phyloP scores from a whole-genome alignment of 2,888 invertebrate genomes.

The Aradus depressus region DNA sequence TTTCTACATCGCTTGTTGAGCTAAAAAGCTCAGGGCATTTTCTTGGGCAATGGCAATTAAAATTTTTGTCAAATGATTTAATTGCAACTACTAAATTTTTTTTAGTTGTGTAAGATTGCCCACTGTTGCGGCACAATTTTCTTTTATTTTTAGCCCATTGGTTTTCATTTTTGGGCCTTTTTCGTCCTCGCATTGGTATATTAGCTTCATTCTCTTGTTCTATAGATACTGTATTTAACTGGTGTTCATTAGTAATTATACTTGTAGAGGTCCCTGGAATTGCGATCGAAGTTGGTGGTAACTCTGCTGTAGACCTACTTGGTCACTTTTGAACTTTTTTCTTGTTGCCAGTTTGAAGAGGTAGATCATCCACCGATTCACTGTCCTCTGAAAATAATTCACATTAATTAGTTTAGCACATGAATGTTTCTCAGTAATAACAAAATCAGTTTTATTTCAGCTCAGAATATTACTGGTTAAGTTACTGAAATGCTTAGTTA shows the following conservation, averaged over 20 bases:
- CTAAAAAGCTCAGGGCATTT: too few relatives aligned
- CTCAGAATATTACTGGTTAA: too few relatives aligned
- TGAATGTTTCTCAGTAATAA: too few relatives aligned
- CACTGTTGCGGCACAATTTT: not conserved
- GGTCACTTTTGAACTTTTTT: not conserved
- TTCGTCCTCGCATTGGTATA: not conserved
- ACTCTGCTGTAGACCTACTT: not conserved
- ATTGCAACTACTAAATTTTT: too few relatives aligned
- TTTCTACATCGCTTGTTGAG: too few relatives aligned
- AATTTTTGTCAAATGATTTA: too few relatives aligned
- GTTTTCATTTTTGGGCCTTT: not conserved
- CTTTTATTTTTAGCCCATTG: not conserved
- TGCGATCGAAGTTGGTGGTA: not conserved
- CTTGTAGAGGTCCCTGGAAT: not conserved
- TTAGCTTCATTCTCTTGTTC: not conserved
- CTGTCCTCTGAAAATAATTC: not conserved
- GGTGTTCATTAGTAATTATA: not conserved
- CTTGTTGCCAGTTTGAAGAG: too few relatives aligned
- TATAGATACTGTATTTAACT: too few relatives aligned
- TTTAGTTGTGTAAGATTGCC: not conserved
- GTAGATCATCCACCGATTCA: not conserved
- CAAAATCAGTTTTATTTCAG: too few relatives aligned
- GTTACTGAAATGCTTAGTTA: too few relatives aligned
- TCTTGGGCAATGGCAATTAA: too few relatives aligned
- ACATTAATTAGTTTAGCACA: not conserved